A percentile compares a stretch with the other conserved stretches of the same genome.
Conservation (phyloP, 2,113 vertebrate species). For the Hystrix brachyura region DNA sequence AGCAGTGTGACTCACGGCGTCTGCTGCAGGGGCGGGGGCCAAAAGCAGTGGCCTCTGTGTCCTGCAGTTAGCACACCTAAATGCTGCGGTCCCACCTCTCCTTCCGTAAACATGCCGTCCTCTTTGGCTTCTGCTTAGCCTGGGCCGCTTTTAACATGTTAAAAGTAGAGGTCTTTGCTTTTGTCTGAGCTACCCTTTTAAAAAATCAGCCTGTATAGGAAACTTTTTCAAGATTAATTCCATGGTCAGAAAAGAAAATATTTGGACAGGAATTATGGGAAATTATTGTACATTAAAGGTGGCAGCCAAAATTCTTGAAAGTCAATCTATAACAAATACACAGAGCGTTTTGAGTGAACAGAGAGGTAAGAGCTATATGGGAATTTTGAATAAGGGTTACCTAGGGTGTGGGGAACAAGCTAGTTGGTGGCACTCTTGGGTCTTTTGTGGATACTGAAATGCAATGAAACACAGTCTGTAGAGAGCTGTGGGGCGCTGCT, state of each 20-base stretch:
- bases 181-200: neutral
- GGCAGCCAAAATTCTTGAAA: slow-evolving; percentile 47
- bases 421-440: neutral
- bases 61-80: neutral
- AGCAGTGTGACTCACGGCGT: neutral
- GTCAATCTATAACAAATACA: neutral
- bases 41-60: neutral
- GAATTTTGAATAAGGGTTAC: neutral
- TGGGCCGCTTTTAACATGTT: neutral
- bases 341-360: neutral
- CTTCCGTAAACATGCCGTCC: neutral
- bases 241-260: slow-evolving; percentile 24
- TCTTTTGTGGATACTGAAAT: slow-evolving; percentile 14
- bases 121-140: neutral
- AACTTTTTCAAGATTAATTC: slow-evolving; percentile 25
- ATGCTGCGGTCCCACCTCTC: neutral
- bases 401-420: neutral
- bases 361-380: neutral
- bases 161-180: slow-evolving; percentile 1
- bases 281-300: slow-evolving; percentile 31
- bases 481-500: neutral
- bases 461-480: neutral
- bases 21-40: neutral
- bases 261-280: slow-evolving; percentile 44
- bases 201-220: neutral